Base-by-base conservation (phyloP, 2,797 vertebrate species). In the Potorous gilbertii region DNA sequence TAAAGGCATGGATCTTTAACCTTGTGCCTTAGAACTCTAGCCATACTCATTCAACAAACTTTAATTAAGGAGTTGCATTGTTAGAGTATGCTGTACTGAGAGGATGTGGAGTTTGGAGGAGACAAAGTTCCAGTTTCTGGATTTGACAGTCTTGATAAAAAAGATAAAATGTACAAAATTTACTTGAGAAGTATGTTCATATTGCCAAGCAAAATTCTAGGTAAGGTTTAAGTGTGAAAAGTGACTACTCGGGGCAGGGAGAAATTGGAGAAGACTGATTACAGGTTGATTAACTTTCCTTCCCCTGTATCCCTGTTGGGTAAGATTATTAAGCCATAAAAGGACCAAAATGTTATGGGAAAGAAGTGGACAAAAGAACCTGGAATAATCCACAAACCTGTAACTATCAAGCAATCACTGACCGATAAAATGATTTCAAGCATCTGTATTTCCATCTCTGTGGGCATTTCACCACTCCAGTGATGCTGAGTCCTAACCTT, bases 281-380 rank as follows among this genome's bases (percentile, higher is more conserved):
- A 46, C 18, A 81, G 9, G 74, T 27, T 46, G 74, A 10, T 18
- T 46, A 46, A 81, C n/a, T 74, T 16, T 74, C n/a, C n/a, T 92
- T 90, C 46, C 40, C 9, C 21, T 62, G 16, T 95, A 74, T 90
- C 66, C 55, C 57, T 92, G 55, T 54, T 34, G 94, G 50, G 62
- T 91, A 54, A 93, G 57, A 52, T 52, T 94, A 55, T 91, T 90
- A 95, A 40, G 34, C 46, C 5, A 40, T 11, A 27, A 89, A 91
- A 29, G 93, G 50, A 59, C 94, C 96, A 96, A 93, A 46, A 57
- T 31, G 46, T 52, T 12, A 31, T 6, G 55, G 89, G 24, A 94
- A 52, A 93, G 52, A 92, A 96, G 40, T 93, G 94, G 81, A 95
- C 54, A 94, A 93, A 91, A 52, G 21, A 94, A 91, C 28, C 92